A percentile compares a stretch with the other conserved stretches of the same genome.
Conservation (phyloP, 1,140 invertebrate genomes). For the Ylistrum balloti region DNA sequence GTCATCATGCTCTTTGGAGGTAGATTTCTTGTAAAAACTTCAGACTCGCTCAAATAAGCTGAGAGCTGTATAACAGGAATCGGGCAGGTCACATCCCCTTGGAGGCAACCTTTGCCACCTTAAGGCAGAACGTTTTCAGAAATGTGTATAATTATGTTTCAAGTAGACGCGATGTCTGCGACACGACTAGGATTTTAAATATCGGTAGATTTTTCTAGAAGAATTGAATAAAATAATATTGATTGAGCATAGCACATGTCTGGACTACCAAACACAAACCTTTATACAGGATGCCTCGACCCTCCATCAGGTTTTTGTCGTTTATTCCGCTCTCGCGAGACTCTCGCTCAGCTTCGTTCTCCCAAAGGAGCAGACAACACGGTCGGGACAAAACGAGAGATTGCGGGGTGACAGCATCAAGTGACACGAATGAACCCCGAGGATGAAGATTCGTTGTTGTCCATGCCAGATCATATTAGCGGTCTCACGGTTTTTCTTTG, state of each 20-base stretch:
- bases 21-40: background rate
- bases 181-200: slow-evolving; percentile 5
- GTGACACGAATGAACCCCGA: slow-evolving; percentile 10
- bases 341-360: background rate
- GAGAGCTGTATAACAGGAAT: background rate
- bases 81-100: background rate
- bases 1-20: background rate
- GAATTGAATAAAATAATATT: slow-evolving; percentile 36
- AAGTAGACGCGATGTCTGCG: background rate
- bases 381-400: background rate
- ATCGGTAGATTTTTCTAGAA: slow-evolving; percentile 11
- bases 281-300: background rate
- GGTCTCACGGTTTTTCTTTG: slow-evolving; percentile 18
- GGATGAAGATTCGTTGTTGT: slow-evolving; percentile 10
- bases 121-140: background rate
- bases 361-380: background rate
- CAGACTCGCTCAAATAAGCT: background rate
- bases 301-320: slow-evolving; percentile 21
- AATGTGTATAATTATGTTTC: slow-evolving; percentile 19
- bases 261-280: slow-evolving; percentile 4
- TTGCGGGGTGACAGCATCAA: background rate
- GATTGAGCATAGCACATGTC: slow-evolving; percentile 27
- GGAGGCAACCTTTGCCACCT: slow-evolving; percentile 20
- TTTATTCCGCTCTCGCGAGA: background rate
- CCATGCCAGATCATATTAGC: background rate